Evolutionary conservation across 2,797 vertebrate genomes (phyloP), one percentile per base, ranked within the genome.

Genomic region (Discoglossus pictus): DNA sequence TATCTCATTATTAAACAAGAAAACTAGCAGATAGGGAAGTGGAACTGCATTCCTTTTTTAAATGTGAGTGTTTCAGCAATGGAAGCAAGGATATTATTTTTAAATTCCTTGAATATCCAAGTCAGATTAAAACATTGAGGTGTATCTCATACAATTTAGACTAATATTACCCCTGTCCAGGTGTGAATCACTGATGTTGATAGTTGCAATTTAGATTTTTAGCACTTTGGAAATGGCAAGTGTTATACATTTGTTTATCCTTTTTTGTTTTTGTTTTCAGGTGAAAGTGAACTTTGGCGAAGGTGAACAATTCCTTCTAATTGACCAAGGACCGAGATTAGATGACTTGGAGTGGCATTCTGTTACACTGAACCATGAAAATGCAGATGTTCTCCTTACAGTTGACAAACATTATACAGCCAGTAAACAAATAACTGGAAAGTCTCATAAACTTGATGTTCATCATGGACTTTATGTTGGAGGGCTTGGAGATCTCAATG

Each of bases 281-380:
- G 62, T 93, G 47, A 94, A 87, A 83, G 73, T 94, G 67, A 91
- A 92, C 72, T 77, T 94, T 54, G 94, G 92, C 54, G 63, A 76
- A 1, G 88, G 84, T 16, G 89, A 96, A 66, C 74, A 31, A 24
- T 42, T 88, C 8, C 80, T 97, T 36, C 77, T 79, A 69, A 93
- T 93, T 53, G 90, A 93, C 2, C 78, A 71, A 70, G 85, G 83
- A 34, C 84, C 82, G 61, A 88, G 72, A 44, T 77, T 97, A 65
- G 91, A 96, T 13, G 91, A 96, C 84, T 84, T 93, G 77, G 84
- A 84, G 35, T 97, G 94, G 94, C 94, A 97, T 75, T 84, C 85
- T 0, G 75, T 93, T 70, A 91, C 93, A 74, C 55, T 95, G 6
- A 71, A 47, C 48, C 90, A 88, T 60, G 75, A 83, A 65, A 74